Base-by-base conservation (phyloP, 2,113 vertebrate species). In the Candoia aspera region DNA sequence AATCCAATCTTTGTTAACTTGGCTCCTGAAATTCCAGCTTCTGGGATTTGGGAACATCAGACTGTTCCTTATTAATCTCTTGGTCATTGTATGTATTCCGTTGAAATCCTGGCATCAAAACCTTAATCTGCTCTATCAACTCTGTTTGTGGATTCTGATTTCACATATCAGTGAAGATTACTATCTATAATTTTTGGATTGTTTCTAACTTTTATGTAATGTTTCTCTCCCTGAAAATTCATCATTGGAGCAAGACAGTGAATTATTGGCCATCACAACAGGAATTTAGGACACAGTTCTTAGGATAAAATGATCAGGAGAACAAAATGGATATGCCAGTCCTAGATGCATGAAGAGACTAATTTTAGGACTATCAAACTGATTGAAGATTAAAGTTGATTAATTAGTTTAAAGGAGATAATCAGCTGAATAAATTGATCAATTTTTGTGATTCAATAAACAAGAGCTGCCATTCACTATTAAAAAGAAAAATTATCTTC, bases 301-400 rank as follows among this genome's bases (percentile, higher is more conserved):
- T 83, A 42, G n/a, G 33, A 79, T 90, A 90, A 90, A 90, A 90
- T 24, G 57, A 90, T 83, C 64, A 79, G 23, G 53, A 79, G 12
- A 90, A 90, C n/a, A 42, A 90, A 33, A 90, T 54, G 49, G 54
- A 57, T 33, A 33, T 8, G 19, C 21, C n/a, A 55, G n/a, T 42
- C 53, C 53, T 90, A 57, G 57, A 42, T 55, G 55, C 64, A 90
- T 55, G 23, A 79, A 33, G 53, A 79, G 53, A 90, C 79, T 54
- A n/a, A 79, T 83, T 88, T 58, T 60, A 60, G 8, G 87, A 58
- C 87, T 60, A 59, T 60, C 11, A 26, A 13, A 26, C 29, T 88
- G 57, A 37, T 57, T 42, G 57, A 87, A 42, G 19, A 37, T 42
- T 60, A 57, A 49, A 33, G 26, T 53, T 53, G 24, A 53, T 64